Conservation (phyloP, 2,113 vertebrate species). For the Macaca fascicularis region T2T-MFA8v1.1 NC_088391.1:3788501-3789000, state of each 20-base stretch:
- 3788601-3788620: not conserved
- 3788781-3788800: not conserved
- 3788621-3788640: conserved; percentile 9
- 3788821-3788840: too few relatives aligned
- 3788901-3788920: not conserved
- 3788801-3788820: too few relatives aligned
- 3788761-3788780: too few relatives aligned
- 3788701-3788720: not conserved
- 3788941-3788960: too few relatives aligned
- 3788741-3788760: not conserved
- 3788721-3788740: not conserved
- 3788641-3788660: not conserved
- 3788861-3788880: too few relatives aligned
- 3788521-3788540: not conserved
- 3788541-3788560: not conserved
- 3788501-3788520: conserved; percentile 12
- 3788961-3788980: not conserved
- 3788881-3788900: not conserved
- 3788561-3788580: conserved; percentile 41
- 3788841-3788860: too few relatives aligned
- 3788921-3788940: not conserved
- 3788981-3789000: not conserved
- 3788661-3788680: not conserved
- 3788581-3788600: not conserved
- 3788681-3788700: not conserved